Evolutionary conservation across 2,797 vertebrate genomes (phyloP), one percentile per base, ranked within the genome.

Genomic region (Linurgus olivaceus): DNA sequence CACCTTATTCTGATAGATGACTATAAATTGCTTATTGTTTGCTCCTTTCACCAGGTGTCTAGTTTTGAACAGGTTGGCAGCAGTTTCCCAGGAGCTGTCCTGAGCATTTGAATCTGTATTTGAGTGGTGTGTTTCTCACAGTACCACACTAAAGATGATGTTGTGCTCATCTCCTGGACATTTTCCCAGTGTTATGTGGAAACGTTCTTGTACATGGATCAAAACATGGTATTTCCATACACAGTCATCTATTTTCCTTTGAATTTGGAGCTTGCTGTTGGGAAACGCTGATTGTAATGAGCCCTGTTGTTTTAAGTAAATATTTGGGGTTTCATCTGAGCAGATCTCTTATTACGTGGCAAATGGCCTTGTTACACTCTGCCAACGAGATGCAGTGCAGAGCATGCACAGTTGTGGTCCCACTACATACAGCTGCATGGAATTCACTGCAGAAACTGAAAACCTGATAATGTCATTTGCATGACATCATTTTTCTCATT

Each of bases 301-400:
- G 19, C 29, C 58, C 37, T 58, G 47, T 74, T 82, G 57, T 81
- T 93, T 91, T 76, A 88, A 76, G 71, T 75, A 92, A 96, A 83
- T 81, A 81, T 73, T 81, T 88, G 75, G n/a, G 29, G 55, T 83
- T 89, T 55, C 25, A 9, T 65, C 42, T 61, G 42, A 79, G 54
- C 28, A 66, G 38, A 61, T 75, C 29, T 80, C 40, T 37, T 85
- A 50, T 24, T 79, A n/a, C 7, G 6, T 58, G 72, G 65, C 76
- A 70, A 80, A 48, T n/a, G 31, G 29, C 26, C 57, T 90, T 40
- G 9, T 58, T 77, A 47, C 31, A 61, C 26, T 17, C n/a, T 93
- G 68, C 37, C 55, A 63, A 1, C 0, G 10, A 65, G 52, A 25
- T 26, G 31, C 31, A 63, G 12, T 21, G 24, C 2, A 3, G 29